These are phyloP conservation scores for Pachliopta kotzebuea DNA, from an alignment of 2,888 invertebrate species.

Conservation along the genomic window DNA sequence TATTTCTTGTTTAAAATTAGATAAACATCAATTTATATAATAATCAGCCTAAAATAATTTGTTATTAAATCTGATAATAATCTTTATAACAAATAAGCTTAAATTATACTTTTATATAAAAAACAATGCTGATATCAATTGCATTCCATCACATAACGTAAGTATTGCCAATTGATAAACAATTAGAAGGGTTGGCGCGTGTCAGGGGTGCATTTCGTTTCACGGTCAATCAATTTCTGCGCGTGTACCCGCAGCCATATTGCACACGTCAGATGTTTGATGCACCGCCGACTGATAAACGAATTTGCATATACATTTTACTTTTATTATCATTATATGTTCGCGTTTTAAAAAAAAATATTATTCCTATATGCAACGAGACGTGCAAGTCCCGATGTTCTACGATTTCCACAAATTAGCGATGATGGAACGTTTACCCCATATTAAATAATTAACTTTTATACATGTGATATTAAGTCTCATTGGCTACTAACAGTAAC, in stretches of 20 bases:
- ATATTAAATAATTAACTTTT: too few species aligned
- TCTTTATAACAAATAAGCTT: neutral
- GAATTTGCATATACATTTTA: conserved; percentile 22
- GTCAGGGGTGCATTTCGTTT: conserved; percentile 77
- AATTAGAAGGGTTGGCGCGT: conserved; percentile 63
- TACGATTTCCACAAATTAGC: too few species aligned
- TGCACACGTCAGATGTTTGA: conserved; percentile 78
- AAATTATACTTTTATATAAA: neutral
- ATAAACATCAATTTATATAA: too few species aligned
- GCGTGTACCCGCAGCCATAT: conserved; percentile 76
- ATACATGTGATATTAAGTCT: too few species aligned
- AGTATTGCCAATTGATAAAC: conserved; percentile 67
- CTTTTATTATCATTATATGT: neutral
- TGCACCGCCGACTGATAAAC: conserved; percentile 47
- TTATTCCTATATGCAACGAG: neutral
- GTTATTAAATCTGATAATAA: too few species aligned
- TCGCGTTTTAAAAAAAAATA: neutral
- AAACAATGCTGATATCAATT: neutral
- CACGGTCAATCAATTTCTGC: conserved; percentile 79
- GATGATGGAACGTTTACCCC: too few species aligned
- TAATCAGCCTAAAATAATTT: too few species aligned
- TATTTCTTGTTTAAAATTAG: too few species aligned
- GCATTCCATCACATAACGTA: conserved; percentile 39
- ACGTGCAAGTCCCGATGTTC: too few species aligned
- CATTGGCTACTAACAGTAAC: too few species aligned